Evolutionary conservation across 2,888 invertebrate species (phyloP).

Genomic region (Oscheius sp.): DNA sequence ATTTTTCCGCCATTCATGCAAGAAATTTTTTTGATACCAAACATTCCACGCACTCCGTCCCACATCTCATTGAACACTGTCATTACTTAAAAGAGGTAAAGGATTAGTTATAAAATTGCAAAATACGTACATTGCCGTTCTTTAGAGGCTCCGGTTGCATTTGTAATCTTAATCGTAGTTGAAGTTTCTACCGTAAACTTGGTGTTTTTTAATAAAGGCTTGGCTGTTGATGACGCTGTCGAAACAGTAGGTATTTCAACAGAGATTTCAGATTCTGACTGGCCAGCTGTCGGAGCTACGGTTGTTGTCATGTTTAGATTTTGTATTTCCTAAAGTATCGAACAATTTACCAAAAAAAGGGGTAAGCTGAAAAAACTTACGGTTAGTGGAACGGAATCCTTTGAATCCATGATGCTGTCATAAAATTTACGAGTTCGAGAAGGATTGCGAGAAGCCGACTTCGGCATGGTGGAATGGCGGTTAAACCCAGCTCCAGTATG

Average conservation of each 20-base stretch:
- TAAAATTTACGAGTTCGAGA: constrained; percentile 13
- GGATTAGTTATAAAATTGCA: neutral
- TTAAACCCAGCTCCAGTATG: constrained; percentile 2
- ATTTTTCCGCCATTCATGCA: constrained; percentile 64
- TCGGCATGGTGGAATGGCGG: neutral
- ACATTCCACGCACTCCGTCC: constrained; percentile 28
- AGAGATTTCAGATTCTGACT: neutral
- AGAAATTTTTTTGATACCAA: constrained; percentile 59
- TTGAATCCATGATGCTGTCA: neutral
- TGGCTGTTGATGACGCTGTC: neutral
- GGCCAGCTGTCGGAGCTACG: neutral
- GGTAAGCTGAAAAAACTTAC: neutral
- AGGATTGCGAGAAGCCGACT: constrained; percentile 13
- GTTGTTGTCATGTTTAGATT: neutral
- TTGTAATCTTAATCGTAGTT: neutral
- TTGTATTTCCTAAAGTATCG: neutral
- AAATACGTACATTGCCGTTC: neutral
- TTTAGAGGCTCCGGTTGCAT: neutral
- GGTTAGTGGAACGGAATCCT: neutral
- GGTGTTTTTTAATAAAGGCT: no score
- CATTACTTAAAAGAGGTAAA: constrained; percentile 16
- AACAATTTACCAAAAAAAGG: neutral
- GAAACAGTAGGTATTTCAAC: neutral
- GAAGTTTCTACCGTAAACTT: neutral
- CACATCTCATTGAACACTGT: constrained; percentile 30